Evolutionary conservation across 2,113 vertebrate species (phyloP), one percentile per base, ranked within the genome.

Genomic region (Etheostoma cragini): DNA sequence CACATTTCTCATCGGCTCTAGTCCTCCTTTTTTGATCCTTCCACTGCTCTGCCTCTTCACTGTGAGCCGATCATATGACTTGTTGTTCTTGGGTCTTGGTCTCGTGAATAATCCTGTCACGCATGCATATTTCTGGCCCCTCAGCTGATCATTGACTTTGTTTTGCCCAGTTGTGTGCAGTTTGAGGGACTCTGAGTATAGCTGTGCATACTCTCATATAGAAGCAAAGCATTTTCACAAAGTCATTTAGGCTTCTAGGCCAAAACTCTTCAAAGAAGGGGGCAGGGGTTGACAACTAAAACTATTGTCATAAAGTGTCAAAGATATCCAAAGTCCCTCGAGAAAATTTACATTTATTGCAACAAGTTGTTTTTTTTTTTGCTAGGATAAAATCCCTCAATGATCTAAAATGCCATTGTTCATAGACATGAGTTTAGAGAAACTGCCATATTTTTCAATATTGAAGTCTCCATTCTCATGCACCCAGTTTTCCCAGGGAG

Each of bases 61-160:
- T 54, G 78, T 75, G 75, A 81, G 60, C 81, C 42, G 76, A 66
- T 89, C 86, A 85, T 83, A 81, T 85, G 88, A 89, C 79, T 82
- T 60, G 62, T 73, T 80, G 72, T 54, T 86, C 45, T 71, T 21
- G 22, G 15, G 30, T 53, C 72, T 52, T 33, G 69, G 30, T 74
- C 47, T 84, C 5, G 38, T 79, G 77, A 87, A 61, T 81, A 82
- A 84, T 65, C 81, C 78, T 5, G 35, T 54, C 50, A 64, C 57
- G 24, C 53, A 13, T 69, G 13, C 49, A 54, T 49, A 53, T 22
- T 42, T 70, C 21, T 22, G 52, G 56, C 58, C 22, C 60, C 50
- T 69, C 53, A 24, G 53, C 35, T 77, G 72, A 80, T 8, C 1
- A 24, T 21, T 63, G 52, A 26, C 24, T 69, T 8, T 30, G 13